phyloP scores from a whole-genome alignment of 2,113 vertebrate genomes.

The Phylloscopus whistleri region DNA sequence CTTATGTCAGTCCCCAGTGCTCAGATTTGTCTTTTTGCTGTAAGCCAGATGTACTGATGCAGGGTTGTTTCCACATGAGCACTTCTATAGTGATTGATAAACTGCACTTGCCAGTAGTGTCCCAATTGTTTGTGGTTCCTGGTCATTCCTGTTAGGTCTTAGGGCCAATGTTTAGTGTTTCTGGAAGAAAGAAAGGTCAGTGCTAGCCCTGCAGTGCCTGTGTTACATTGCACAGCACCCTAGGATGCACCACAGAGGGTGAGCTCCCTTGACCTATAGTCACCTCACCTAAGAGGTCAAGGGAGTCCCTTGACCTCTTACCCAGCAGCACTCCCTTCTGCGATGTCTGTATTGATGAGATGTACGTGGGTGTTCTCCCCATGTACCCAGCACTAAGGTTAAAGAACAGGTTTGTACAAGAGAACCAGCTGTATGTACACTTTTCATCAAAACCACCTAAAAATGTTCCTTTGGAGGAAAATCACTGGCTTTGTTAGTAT shows the following conservation, averaged over 20 bases:
- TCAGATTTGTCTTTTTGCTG: constrained; percentile 3
- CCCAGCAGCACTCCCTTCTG: background rate
- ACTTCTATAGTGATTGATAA: background rate
- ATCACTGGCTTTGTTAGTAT: background rate
- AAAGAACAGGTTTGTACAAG: background rate
- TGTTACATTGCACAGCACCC: background rate
- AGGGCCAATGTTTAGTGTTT: background rate
- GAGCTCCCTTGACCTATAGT: background rate
- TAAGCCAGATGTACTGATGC: background rate
- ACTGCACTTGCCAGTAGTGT: background rate
- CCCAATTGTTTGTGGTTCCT: background rate
- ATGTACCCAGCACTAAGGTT: background rate
- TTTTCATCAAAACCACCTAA: background rate
- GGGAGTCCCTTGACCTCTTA: no score
- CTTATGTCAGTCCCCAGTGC: background rate
- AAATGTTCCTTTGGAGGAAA: background rate
- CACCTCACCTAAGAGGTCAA: no score
- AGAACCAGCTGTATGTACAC: background rate
- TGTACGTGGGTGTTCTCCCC: background rate
- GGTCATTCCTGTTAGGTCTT: background rate
- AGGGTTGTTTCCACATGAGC: background rate
- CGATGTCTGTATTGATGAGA: background rate
- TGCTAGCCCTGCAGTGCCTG: background rate
- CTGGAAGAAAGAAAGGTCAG: background rate
- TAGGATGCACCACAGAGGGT: background rate